A percentile compares a stretch with the other conserved stretches of the same genome.
These are phyloP conservation scores for Arge pagana DNA, from an alignment of 2,888 invertebrate genomes.

Conservation along the genomic window DNA sequence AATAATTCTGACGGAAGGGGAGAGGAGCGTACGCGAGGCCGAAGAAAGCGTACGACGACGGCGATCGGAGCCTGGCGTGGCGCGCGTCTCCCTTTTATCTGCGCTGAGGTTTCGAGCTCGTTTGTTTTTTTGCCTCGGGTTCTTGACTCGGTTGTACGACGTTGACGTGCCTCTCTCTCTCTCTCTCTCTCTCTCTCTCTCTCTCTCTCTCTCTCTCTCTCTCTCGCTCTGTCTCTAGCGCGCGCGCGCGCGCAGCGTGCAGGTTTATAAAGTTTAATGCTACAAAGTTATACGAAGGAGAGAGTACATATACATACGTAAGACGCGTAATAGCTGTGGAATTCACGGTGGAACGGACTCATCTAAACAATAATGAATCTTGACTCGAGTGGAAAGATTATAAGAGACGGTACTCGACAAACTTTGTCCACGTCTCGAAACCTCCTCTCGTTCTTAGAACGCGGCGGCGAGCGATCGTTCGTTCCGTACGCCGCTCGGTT, in stretches of 20 bases:
- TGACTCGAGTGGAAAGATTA: conserved; percentile 14
- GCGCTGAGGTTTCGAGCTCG: too few relatives aligned
- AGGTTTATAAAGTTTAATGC: too few relatives aligned
- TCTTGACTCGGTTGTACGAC: too few relatives aligned
- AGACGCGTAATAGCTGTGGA: conserved; percentile 1
- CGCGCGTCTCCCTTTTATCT: conserved; percentile 38
- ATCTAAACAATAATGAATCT: conserved; percentile 13
- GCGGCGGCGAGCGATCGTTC: too few relatives aligned
- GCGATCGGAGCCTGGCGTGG: conserved; percentile 25
- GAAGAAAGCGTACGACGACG: conserved; percentile 33
- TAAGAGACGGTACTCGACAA: conserved; percentile 10
- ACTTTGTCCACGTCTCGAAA: conserved; percentile 3
- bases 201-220: conserved; percentile 1
- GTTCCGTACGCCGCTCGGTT: background rate
- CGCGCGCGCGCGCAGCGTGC: too few relatives aligned
- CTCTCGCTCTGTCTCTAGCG: background rate
- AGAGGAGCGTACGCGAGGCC: too few relatives aligned
- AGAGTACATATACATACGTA: too few relatives aligned
- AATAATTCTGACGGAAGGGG: conserved; percentile 23
- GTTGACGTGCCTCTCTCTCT: background rate
- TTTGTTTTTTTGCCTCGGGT: too few relatives aligned
- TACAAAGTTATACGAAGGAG: too few relatives aligned
- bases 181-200: conserved; percentile 1
- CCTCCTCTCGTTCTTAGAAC: too few relatives aligned
- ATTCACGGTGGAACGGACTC: conserved; percentile 1